Base-by-base conservation (phyloP, 2,797 vertebrate species). In the Melanotaenia maccullochi region DNA sequence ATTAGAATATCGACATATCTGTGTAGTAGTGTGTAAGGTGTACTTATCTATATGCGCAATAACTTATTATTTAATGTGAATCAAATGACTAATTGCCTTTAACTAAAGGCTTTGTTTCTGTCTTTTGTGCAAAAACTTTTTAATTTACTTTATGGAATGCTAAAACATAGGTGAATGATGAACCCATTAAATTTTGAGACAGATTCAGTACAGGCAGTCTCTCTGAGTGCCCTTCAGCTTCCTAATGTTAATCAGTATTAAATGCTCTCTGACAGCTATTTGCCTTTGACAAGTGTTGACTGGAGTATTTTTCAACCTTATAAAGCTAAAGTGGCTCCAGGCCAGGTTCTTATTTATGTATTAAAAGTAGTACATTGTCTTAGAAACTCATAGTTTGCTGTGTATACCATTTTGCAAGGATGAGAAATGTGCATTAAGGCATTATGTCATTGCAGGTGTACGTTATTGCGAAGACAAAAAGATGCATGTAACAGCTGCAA, bases 241-340 rank as follows among this genome's bases (percentile, higher is more conserved):
- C 13, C 13, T 49, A 61, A 3, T 25, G 64, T 56, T 60, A 42
- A 60, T 40, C 28, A 57, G 33, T 66, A 55, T 30, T 42, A 60
- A 64, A 57, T 51, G 28, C 22, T 73, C 14, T 24, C 32, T 68
- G 59, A 30, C 66, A 68, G 49, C 36, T 30, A 40, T 61, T 49
- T 77, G 51, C 5, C 67, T 55, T 57, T 78, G 44, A 49, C 25
- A 73, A 20, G 36, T 60, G 65, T 57, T 66, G 60, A 55, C 52
- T 67, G 54, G 57, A 62, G n/a, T 20, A 9, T 35, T 68, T 78
- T 68, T 71, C 38, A 52, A 57, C 49, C 71, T 65, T 35, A 61
- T 61, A 61, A 57, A 42, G 32, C 52, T 63, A 18, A 32, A 33
- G 8, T 63, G 30, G 51, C 52, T 61, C 3, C 13, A 54, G 55